Evolutionary conservation across 92 coral and sea anemone genomes (phyloP).

Genomic region (Actinernus sp.): DNA sequence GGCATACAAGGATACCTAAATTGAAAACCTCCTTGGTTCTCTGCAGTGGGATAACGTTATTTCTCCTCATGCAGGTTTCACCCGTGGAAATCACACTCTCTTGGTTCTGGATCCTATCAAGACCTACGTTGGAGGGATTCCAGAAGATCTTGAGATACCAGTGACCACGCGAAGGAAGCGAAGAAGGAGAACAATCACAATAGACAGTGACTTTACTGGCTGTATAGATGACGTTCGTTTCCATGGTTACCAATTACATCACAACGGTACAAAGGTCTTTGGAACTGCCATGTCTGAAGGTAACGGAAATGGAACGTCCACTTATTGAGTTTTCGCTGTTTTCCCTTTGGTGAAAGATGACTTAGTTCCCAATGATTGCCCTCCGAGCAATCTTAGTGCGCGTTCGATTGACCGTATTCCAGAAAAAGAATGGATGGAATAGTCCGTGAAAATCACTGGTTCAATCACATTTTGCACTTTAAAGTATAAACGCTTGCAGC

Average conservation of each 20-base stretch:
- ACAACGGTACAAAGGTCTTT: slow-evolving; percentile 50
- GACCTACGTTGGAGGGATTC: slow-evolving; percentile 83
- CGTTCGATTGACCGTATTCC: too few relatives aligned
- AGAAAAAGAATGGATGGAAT: too few relatives aligned
- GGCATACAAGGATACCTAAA: too few relatives aligned
- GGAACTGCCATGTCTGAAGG: slow-evolving; percentile 66
- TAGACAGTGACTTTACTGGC: slow-evolving; percentile 74
- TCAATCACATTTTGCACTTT: too few relatives aligned
- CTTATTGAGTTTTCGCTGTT: too few relatives aligned
- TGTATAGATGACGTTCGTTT: slow-evolving; percentile 88
- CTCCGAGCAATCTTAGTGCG: too few relatives aligned
- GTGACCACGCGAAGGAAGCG: slow-evolving; percentile 17
- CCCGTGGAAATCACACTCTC: slow-evolving; percentile 51
- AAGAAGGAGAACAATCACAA: slow-evolving; percentile 9
- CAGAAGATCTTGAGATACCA: slow-evolving; percentile 17
- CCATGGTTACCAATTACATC: slow-evolving; percentile 71
- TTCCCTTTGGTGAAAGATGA: too few relatives aligned
- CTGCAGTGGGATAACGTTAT: too few relatives aligned
- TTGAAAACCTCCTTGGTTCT: too few relatives aligned
- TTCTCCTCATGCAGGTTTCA: slow-evolving; percentile 6
- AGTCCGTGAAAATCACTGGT: too few relatives aligned
- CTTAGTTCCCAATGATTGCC: too few relatives aligned
- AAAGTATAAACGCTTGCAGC: too few relatives aligned
- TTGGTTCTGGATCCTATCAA: slow-evolving; percentile 67
- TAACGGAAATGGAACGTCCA: slow-evolving; percentile 2